phyloP scores from a whole-genome alignment of 1,140 invertebrate genomes.

The Platyscapa corneri region DNA sequence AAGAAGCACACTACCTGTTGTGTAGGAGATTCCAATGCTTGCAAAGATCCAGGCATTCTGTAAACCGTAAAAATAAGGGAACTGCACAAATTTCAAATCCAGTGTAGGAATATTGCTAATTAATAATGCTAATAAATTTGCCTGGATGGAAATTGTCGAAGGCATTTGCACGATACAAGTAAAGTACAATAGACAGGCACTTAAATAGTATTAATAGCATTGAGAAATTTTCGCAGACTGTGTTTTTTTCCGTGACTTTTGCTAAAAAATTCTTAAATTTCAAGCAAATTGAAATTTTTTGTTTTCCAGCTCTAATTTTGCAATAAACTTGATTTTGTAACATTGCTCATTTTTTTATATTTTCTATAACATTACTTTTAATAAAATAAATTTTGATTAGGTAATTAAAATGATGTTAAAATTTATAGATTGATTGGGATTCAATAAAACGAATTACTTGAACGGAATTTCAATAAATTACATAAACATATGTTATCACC shows the following conservation, averaged over 20 bases:
- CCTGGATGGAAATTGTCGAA: background rate
- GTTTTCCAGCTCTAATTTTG: background rate
- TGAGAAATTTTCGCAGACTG: background rate
- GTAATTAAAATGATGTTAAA: no score
- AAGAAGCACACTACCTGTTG: constrained; percentile 67
- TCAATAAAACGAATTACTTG: no score
- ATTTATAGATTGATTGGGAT: no score
- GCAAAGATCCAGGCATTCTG: constrained; percentile 73
- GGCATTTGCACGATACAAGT: background rate
- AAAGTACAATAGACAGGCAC: background rate
- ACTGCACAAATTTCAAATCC: background rate
- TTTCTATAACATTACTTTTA: no score
- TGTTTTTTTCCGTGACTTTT: no score
- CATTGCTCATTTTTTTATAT: no score
- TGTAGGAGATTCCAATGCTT: constrained; percentile 69
- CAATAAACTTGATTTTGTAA: no score
- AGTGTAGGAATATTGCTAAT: background rate
- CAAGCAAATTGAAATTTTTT: background rate
- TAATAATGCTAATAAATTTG: no score
- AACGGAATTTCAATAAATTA: no score
- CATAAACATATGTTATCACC: no score
- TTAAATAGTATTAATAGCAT: background rate
- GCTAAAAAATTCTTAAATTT: no score
- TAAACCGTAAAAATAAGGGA: constrained; percentile 28
- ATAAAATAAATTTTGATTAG: no score